Base-by-base conservation (phyloP, 2,888 invertebrate species). In the Drosophila yooni region DNA sequence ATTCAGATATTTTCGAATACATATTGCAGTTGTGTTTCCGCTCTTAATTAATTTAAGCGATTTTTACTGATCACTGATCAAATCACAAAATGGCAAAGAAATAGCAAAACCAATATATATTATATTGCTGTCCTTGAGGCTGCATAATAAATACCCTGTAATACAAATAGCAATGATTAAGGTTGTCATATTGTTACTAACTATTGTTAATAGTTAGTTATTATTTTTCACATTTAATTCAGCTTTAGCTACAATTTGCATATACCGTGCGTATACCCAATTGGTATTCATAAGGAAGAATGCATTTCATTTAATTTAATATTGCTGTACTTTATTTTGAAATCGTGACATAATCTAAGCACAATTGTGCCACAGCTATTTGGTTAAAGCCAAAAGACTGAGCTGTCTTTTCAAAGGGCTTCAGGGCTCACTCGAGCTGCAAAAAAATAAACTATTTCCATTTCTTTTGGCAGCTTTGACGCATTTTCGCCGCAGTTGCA, bases 11-110 rank as follows among this genome's bases (percentile, higher is more conserved):
- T 60, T 54, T 67, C 34, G 31, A 46, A 50, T 48, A 34, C 36
- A 62, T 51, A 34, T 38, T 72, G 48, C 67, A 43, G 62, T n/a
- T 51, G 60, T 56, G 34, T 71, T 82, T 81, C 83, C 70, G 75
- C 67, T 81, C 65, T 70, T 85, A 89, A 85, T 89, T 85, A 89
- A 85, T 89, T 89, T 88, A 85, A 89, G 75, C 86, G 88, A 88
- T 82, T 89, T 89, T 82, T 74, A 84, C 76, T 79, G 77, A 84
- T 74, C 74, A 60, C 76, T 79, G 77, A 84, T 74, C 74, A 60
- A 52, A 68, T 66, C 48, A 40, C 64, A 68, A 54, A 61, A 53
- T 48, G 11, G 3, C 34, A 31, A 61, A 43, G 11, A 38, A 57
- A 46, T 29, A 34, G 4, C 36, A 36, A 48, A 5, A 36, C 4